Evolutionary conservation across 2,888 invertebrate genomes (phyloP).

Genomic region (Phaedon cochleariae): DNA sequence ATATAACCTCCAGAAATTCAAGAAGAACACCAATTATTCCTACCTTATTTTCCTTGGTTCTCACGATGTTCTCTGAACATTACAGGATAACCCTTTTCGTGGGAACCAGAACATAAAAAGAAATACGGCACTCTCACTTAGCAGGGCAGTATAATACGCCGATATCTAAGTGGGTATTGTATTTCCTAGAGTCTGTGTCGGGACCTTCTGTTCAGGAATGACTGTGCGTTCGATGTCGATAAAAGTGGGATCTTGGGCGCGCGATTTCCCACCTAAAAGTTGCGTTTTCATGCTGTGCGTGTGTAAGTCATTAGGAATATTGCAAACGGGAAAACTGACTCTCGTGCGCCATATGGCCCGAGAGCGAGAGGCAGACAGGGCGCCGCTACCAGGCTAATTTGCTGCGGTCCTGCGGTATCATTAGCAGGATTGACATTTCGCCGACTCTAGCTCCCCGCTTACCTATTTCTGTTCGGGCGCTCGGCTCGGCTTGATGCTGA

Average conservation of each 20-base stretch:
- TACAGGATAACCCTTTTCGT: too few relatives aligned
- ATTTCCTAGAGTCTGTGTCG: too few relatives aligned
- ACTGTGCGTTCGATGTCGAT: neutral
- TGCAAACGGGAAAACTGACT: constrained; percentile 64
- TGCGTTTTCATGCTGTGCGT: constrained; percentile 62
- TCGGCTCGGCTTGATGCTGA: constrained; percentile 34
- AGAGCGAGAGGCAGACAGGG: constrained; percentile 26
- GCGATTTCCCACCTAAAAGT: constrained; percentile 48
- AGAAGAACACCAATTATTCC: too few relatives aligned
- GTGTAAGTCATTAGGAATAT: constrained; percentile 65
- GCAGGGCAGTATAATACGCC: too few relatives aligned
- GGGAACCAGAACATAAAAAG: too few relatives aligned
- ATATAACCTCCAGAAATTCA: too few relatives aligned
- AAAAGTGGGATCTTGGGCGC: neutral
- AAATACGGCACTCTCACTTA: too few relatives aligned
- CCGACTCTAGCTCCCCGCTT: constrained; percentile 53
- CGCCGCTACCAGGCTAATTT: constrained; percentile 58
- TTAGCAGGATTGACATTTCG: constrained; percentile 65
- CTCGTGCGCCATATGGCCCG: constrained; percentile 60
- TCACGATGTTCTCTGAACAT: too few relatives aligned
- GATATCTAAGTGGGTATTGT: too few relatives aligned
- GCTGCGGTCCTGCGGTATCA: constrained; percentile 63
- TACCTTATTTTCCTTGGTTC: too few relatives aligned
- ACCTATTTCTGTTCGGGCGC: constrained; percentile 46
- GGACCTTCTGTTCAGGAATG: neutral